phyloP scores from a whole-genome alignment of 2,888 invertebrate species.

The Tetanocera ferruginea region DNA sequence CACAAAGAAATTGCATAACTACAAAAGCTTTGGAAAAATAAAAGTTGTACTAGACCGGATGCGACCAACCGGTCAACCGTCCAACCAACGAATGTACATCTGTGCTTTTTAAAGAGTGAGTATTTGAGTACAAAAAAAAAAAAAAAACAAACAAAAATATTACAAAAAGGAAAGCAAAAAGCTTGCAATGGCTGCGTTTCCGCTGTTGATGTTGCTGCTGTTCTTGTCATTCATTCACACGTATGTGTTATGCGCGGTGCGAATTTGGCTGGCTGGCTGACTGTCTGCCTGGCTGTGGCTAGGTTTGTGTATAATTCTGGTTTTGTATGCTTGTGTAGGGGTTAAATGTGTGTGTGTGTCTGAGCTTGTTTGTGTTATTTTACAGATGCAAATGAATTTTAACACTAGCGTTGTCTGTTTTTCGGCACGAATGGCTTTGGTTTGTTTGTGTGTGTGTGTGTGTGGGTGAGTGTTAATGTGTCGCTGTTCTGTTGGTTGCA shows the following conservation, averaged over 20 bases:
- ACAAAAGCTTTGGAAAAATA: not conserved
- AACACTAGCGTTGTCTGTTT: not conserved
- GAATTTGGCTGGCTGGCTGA: not conserved
- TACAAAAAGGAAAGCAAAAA: not conserved
- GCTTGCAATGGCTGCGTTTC: conserved; percentile 23
- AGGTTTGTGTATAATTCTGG: not conserved
- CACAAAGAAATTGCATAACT: not conserved
- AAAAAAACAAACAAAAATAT: not conserved
- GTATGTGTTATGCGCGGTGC: not conserved
- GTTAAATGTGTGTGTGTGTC: not conserved
- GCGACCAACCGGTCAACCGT: not conserved
- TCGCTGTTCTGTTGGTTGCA: not conserved
- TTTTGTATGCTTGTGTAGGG: not conserved
- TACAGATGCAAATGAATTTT: conserved; percentile 32
- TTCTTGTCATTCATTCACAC: conserved; percentile 14
- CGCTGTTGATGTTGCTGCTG: conserved; percentile 15
- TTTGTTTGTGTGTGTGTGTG: conserved; percentile 6
- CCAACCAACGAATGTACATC: not conserved
- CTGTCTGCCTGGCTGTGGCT: not conserved
- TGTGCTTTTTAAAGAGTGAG: not conserved
- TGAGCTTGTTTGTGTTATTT: not conserved
- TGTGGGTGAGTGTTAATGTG: not conserved
- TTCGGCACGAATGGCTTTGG: not conserved
- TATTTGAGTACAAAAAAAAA: not conserved
- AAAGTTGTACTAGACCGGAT: conserved; percentile 17